Evolutionary conservation across 2,113 vertebrate species (phyloP), one percentile per base, ranked within the genome.

Genomic region (Puffinus mauretanicus): DNA sequence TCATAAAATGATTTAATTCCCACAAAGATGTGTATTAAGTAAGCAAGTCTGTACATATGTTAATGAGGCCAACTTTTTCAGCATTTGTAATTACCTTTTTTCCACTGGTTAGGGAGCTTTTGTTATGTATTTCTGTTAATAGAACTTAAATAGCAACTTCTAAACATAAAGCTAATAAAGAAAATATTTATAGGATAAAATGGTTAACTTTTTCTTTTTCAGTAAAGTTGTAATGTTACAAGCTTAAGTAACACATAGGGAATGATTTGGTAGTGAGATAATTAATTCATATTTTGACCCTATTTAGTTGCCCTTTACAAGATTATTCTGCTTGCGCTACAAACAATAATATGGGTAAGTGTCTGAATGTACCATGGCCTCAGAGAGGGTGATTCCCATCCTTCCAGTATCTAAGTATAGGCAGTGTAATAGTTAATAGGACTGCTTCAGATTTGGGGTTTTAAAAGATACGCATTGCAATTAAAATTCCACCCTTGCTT

Each of bases 31-130:
- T 98, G 97, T 99, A 99, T 98, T 96, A 97, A 99, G 98, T 98
- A 98, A 98, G 96, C 91, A 93, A 98, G 96, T 97, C 92, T 99
- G 99, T 99, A 99, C 98, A 99, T 99, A 99, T 96, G 98, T 98
- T 98, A 98, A 98, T 98, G 97, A 98, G 97, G 98, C 98, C 98
- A 98, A 98, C 98, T 98, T 98, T 98, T 98, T 97, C 98, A 99
- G 98, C 98, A 98, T 99, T 99, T 99, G 98, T 99, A 99, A 99
- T 98, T 98, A 97, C 97, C 98, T 97, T 96, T 93, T 98, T 98
- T 98, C 98, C 98, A 98, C 98, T 98, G 96, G 96, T 97, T 98
- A 98, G 98, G 97, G 98, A 98, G 97, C 97, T 97, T 98, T 98
- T 98, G 98, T 98, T 98, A 98, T 98, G 98, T 98, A 98, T 98